phyloP scores from a whole-genome alignment of 2,797 vertebrate species.

The Trachurus trachurus region DNA sequence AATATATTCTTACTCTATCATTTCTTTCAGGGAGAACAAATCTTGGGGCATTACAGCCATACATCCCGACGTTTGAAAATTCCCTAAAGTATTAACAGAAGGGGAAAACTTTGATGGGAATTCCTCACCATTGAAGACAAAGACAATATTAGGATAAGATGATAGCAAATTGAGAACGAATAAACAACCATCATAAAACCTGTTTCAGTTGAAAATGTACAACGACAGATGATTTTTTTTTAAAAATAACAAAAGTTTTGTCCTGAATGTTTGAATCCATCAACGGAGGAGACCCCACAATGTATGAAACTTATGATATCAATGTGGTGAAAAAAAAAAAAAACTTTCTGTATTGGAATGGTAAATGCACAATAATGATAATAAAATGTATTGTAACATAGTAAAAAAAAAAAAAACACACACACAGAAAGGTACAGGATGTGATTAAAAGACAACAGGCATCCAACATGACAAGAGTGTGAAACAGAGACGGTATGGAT shows the following conservation, averaged over 20 bases:
- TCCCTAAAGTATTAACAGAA: conserved; percentile 99
- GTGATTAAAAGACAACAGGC: conserved; percentile 68
- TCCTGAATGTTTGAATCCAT: conserved; percentile 90
- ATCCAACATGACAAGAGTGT: conserved; percentile 51
- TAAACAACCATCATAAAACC: conserved; percentile 86
- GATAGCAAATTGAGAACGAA: conserved; percentile 92
- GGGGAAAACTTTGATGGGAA: conserved; percentile 99
- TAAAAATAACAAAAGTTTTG: conserved; percentile 82
- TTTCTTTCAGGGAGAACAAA: conserved; percentile 99
- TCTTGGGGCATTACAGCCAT: conserved; percentile 99
- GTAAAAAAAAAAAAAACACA: conserved; percentile 80
- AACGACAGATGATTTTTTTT: conserved; percentile 70
- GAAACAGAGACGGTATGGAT: conserved; percentile 68
- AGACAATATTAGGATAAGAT: conserved; percentile 99
- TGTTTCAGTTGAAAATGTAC: conserved; percentile 78
- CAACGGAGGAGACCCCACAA: conserved; percentile 74
- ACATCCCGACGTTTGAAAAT: conserved; percentile 99
- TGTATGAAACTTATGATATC: conserved; percentile 76
- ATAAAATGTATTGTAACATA: conserved; percentile 86
- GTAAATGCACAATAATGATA: conserved; percentile 68
- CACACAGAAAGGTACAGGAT: conserved; percentile 78
- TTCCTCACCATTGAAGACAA: conserved; percentile 99
- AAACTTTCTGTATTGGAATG: conserved; percentile 85
- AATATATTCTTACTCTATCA: conserved; percentile 99
- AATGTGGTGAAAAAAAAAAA: conserved; percentile 59